Percentiles rank a stretch among this genome's conserved stretches.
These are phyloP conservation scores for Acanthosepion pharaonis DNA, from an alignment of 2,888 invertebrate species.

Conservation along the genomic window DNA sequence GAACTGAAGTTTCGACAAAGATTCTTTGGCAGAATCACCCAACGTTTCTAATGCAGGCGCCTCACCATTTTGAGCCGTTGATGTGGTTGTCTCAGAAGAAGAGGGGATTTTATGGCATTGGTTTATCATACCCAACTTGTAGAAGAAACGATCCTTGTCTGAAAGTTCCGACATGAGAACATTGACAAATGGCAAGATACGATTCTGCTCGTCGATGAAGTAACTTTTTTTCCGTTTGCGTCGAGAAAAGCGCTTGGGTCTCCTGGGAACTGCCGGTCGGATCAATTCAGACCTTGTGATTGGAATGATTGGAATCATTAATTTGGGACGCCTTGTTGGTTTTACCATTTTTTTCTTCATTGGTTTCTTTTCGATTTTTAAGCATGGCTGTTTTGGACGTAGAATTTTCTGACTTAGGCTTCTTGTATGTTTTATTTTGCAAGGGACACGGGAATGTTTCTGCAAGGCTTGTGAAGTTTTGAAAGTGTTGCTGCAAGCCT, in stretches of 20 bases:
- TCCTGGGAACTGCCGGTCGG: slow-evolving; percentile 40
- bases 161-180: slow-evolving; percentile 48
- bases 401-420: slow-evolving; percentile 51
- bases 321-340: slow-evolving; percentile 48
- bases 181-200: slow-evolving; percentile 48
- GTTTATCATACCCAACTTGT: slow-evolving; percentile 50
- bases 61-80: neutral
- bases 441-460: slow-evolving; percentile 51
- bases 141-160: slow-evolving; percentile 52
- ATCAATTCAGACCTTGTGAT: slow-evolving; percentile 43
- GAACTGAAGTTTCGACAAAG: neutral
- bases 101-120: neutral
- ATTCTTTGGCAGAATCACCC: neutral
- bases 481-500: slow-evolving; percentile 49
- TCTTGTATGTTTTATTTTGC: slow-evolving; percentile 50
- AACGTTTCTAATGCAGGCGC: neutral
- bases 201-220: slow-evolving; percentile 40
- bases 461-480: slow-evolving; percentile 47
- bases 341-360: slow-evolving; percentile 49
- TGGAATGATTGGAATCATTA: slow-evolving; percentile 47
- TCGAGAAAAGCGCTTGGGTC: slow-evolving; percentile 46
- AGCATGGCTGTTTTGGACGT: slow-evolving; percentile 50
- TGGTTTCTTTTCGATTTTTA: slow-evolving; percentile 46
- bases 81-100: neutral
- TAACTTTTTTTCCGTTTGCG: slow-evolving; percentile 43